phyloP scores from a whole-genome alignment of 2,113 vertebrate genomes.

The Vulpes vulpes region DNA sequence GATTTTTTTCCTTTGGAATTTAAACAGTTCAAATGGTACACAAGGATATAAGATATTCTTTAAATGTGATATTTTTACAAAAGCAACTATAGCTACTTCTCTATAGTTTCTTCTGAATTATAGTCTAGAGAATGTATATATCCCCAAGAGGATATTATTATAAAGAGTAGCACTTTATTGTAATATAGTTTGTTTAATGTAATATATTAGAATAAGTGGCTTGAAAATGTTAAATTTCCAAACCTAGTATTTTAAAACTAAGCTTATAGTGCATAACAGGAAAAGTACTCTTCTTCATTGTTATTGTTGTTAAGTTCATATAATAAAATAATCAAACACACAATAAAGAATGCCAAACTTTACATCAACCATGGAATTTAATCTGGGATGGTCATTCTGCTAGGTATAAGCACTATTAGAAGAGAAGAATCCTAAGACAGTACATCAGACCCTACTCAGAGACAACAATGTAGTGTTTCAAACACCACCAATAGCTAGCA shows the following conservation, averaged over 20 bases:
- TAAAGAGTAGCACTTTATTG: background rate
- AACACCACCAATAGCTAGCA: background rate
- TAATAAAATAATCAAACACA: background rate
- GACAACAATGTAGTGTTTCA: background rate
- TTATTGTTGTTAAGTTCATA: background rate
- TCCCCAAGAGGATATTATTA: background rate
- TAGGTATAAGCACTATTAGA: background rate
- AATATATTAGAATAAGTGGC: background rate
- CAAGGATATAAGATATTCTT: background rate
- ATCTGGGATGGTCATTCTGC: background rate
- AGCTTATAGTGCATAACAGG: background rate
- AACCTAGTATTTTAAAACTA: background rate
- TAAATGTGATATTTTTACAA: background rate
- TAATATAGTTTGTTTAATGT: background rate
- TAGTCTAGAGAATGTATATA: background rate
- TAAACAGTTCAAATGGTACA: background rate
- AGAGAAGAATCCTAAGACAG: background rate
- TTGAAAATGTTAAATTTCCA: background rate
- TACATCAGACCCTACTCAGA: background rate
- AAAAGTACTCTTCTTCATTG: background rate
- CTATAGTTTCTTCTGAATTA: background rate
- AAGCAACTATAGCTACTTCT: background rate
- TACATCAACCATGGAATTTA: background rate
- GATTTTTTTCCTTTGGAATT: background rate
- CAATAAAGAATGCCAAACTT: background rate